Percentiles rank a stretch among this genome's conserved stretches.
These are phyloP conservation scores for Onchidella celtica DNA, from an alignment of 2,888 invertebrate species.

Conservation along the genomic window DNA sequence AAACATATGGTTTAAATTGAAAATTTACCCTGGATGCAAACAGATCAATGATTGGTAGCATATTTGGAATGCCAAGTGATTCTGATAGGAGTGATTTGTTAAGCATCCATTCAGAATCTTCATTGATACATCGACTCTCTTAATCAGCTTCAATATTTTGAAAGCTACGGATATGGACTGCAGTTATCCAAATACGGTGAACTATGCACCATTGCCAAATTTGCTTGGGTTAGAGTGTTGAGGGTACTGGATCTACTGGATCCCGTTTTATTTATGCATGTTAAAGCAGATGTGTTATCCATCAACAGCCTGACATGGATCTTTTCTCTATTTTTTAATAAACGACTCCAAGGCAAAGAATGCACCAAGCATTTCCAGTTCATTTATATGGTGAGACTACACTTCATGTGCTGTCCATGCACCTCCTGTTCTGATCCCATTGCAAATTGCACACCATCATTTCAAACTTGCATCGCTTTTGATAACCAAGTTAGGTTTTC, in stretches of 20 bases:
- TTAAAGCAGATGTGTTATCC: not conserved
- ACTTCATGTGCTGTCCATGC: not conserved
- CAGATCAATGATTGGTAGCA: conserved; percentile 39
- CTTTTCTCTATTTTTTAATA: not conserved
- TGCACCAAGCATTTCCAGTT: not conserved
- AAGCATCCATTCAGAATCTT: conserved; percentile 46
- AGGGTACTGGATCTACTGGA: not conserved
- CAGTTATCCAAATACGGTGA: not conserved
- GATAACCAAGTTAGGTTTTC: not conserved
- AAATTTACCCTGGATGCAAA: conserved; percentile 52
- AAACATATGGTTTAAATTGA: conserved; percentile 37
- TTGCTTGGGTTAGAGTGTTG: not conserved
- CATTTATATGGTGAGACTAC: not conserved
- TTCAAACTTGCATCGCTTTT: conserved; percentile 11
- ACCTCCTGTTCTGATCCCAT: conserved; percentile 1
- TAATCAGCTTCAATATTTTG: conserved; percentile 40
- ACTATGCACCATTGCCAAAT: not conserved
- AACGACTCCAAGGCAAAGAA: conserved; percentile 4
- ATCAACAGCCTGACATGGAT: conserved; percentile 7
- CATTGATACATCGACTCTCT: conserved; percentile 3
- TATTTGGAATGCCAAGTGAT: conserved; percentile 2
- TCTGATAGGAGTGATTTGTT: conserved; percentile 11
- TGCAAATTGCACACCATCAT: not conserved
- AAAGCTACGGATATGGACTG: not conserved
- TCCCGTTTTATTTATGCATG: not conserved